Evolutionary conservation across 2,888 invertebrate species (phyloP).

Genomic region (Drosophila eohydei): DNA sequence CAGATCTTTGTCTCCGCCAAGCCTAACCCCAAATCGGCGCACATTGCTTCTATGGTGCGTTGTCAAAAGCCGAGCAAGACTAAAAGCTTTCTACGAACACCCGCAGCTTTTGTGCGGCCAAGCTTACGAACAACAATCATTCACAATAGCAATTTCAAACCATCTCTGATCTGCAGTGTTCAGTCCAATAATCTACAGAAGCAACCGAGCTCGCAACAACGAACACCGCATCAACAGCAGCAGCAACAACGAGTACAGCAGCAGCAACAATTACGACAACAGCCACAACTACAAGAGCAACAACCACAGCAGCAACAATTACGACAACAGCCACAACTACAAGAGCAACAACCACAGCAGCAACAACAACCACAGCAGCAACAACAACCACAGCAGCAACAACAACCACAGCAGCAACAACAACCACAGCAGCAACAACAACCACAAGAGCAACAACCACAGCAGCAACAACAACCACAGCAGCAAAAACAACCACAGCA

Average conservation of each 20-base stretch:
- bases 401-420: constrained; percentile 22
- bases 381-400: background rate
- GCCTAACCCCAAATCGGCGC: constrained; percentile 76
- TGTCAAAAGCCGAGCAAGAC: constrained; percentile 69
- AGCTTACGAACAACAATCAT: constrained; percentile 4
- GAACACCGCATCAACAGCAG: constrained; percentile 9
- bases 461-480: constrained; percentile 31
- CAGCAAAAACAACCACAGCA: background rate
- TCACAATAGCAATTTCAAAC: background rate
- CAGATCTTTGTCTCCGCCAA: constrained; percentile 78
- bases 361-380: background rate
- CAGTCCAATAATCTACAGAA: background rate
- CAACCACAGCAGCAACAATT: constrained; percentile 4
- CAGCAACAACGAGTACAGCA: constrained; percentile 17
- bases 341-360: constrained; percentile 25
- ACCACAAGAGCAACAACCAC: constrained; percentile 17
- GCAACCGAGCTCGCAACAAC: constrained; percentile 38
- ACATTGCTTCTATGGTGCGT: constrained; percentile 82
- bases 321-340: constrained; percentile 20
- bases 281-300: constrained; percentile 6
- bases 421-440: background rate
- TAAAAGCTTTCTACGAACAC: constrained; percentile 11
- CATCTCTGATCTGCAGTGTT: background rate
- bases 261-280: constrained; percentile 35
- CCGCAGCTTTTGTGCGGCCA: background rate